Evolutionary conservation across 2,797 vertebrate species (phyloP), one percentile per base, ranked within the genome.

Genomic region (Tympanoctomys barrerae): DNA sequence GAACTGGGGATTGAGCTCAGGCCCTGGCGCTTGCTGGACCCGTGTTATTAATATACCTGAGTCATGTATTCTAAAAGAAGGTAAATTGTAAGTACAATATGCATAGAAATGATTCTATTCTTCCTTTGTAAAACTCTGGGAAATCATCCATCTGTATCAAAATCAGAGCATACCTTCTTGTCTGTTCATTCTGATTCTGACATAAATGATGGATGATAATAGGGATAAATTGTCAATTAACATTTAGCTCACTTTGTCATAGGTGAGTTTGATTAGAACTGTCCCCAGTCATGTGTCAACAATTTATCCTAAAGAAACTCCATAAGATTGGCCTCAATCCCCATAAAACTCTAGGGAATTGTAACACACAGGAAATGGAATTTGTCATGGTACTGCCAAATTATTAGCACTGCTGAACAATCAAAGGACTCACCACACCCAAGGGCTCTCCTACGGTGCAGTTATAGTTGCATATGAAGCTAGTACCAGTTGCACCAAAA

Each of bases 41-140:
- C 22, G 13, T 62, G 8, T 31, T 82, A 19, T 11, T 57, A 46
- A 46, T 77, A 3, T 0, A n/a, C 85, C 79, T n/a, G 66, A 82
- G 33, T 49, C 86, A 33, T 73, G 84, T 84, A 42, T 94, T 94
- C 87, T 89, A 90, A 89, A 42, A 75, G 22, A 33, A 89, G 83
- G 49, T 66, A 61, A 13, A 28, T 9, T 46, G 13, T 39, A 7
- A 66, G 0, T 75, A 28, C n/a, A 1, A 62, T 70, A 4, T 52
- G 26, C 10, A 16, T 39, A 79, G 54, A 92, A 87, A 79, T 2
- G 82, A 95, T 87, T 89, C 89, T 54, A 9, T 22, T 91, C 89
- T 92, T n/a, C 90, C 46, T 94, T 94, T 93, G 71, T 90, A 96
- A 97, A 97, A 97, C 94, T 95, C 68, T 95, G 88, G 77, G 66